phyloP scores from a whole-genome alignment of 2,113 vertebrate species.

The Physeter macrocephalus region DNA sequence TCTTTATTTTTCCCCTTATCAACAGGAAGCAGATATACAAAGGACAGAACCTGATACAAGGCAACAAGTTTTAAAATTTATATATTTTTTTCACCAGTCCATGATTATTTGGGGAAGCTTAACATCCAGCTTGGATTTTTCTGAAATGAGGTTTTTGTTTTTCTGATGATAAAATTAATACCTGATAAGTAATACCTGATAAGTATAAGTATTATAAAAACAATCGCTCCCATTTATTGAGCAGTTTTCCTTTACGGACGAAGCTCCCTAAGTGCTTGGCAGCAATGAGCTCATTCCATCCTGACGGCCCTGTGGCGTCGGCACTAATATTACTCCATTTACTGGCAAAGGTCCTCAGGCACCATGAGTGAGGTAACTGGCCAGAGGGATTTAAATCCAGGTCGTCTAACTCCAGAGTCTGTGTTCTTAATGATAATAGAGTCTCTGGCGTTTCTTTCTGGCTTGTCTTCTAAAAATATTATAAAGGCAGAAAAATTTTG shows the following conservation, averaged over 20 bases:
- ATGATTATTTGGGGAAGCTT: neutral
- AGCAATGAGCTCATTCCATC: neutral
- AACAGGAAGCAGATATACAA: conserved; percentile 31
- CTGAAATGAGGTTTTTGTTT: neutral
- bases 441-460: neutral
- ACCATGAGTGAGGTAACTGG: neutral
- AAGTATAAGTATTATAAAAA: neutral
- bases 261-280: neutral
- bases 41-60: neutral
- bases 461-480: neutral
- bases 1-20: conserved; percentile 26
- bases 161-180: neutral
- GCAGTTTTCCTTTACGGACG: neutral
- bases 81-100: neutral
- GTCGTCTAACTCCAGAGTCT: neutral
- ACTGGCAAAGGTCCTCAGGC: neutral
- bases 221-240: neutral
- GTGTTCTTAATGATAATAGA: neutral
- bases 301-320: too few species aligned
- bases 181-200: neutral
- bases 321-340: neutral
- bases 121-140: neutral
- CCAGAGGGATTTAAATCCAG: neutral
- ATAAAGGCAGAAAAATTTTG: neutral
- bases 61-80: neutral